Base-by-base conservation (phyloP, 2,888 invertebrate species). In the Cryptocephalus primarius region DNA sequence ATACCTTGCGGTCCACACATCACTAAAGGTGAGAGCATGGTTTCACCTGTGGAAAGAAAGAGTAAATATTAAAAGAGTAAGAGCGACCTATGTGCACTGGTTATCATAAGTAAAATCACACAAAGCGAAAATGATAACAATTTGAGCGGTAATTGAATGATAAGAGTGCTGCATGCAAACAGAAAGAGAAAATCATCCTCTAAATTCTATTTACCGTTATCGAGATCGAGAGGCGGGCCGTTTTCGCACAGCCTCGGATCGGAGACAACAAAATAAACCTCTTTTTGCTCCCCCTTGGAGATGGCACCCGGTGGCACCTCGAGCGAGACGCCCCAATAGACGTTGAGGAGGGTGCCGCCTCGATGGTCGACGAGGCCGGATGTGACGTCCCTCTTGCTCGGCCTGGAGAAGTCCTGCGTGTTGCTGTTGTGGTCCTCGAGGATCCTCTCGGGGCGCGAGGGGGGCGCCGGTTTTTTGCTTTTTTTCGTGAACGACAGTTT, bases 1-100 rank as follows among this genome's bases (percentile, higher is more conserved):
- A 22, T 77, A 57, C 93, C 86, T 73, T 91, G 91, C 22, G 95
- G 95, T 51, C 95, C 94, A 74, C 94, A 95, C 88, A 94, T 92
- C 64, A 95, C 93, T 62, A 94, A 77, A 49, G 94, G 94, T 62
- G 91, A 91, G 61, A 94, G 77, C 78, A 94, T 82, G 53, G 90
- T 88, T 78, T 95, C 94, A 80, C 93, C 92, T 92, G 51, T 13
- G 50, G 52, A 47, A 39, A 39, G 46, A 48, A 45, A 47, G 41
- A 47, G 40, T 12, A 40, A 12, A 6, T 8, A 13, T 40, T 13
- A 12, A 13, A 40, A 40, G 1, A 11, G 13, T 39, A 48, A 8
- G 11, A 12, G 36, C 36, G 6, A 34, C n/a, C 22, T 22, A 61
- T 61, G 60, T 61, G 60, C 61, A 61, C 61, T 58, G 60, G 60